A percentile compares a stretch with the other conserved stretches of the same genome.
These are phyloP conservation scores for Babyrousa celebensis DNA, from an alignment of 2,797 vertebrate genomes.

Conservation along the genomic window DNA sequence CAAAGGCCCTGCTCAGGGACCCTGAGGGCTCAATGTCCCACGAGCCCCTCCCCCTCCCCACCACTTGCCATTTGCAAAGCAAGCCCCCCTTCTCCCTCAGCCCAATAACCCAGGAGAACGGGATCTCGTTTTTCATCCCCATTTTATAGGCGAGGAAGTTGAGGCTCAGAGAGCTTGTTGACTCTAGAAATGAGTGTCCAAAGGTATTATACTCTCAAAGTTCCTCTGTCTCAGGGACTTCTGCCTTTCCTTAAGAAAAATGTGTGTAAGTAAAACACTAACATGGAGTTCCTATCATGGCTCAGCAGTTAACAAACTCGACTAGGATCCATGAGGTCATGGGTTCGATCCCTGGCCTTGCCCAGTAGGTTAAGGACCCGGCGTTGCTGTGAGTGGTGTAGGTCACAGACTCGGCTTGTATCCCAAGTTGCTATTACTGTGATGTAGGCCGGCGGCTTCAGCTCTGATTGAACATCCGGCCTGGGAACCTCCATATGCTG, in stretches of 20 bases:
- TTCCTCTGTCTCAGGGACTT: not conserved
- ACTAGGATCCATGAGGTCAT: too few species aligned
- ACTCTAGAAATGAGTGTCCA: not conserved
- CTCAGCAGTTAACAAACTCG: too few species aligned
- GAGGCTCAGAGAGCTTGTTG: not conserved
- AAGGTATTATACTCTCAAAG: not conserved
- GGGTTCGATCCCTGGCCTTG: too few species aligned
- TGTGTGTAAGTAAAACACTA: not conserved
- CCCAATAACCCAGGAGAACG: fast-evolving
- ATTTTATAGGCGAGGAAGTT: not conserved
- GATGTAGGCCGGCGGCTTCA: too few species aligned
- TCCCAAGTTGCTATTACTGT: too few species aligned
- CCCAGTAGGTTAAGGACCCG: too few species aligned
- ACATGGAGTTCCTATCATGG: not conserved
- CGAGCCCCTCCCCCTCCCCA: not conserved
- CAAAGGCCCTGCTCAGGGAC: not conserved
- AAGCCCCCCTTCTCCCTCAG: not conserved
- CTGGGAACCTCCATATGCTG: too few species aligned
- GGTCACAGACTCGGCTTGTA: too few species aligned
- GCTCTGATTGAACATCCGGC: too few species aligned
- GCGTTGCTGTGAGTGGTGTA: too few species aligned
- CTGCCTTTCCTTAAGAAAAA: not conserved
- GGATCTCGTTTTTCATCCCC: not conserved
- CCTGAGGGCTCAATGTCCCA: not conserved
- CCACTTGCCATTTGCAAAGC: too few species aligned